Evolutionary conservation across 2,113 vertebrate species (phyloP).

Genomic region (Elgaria multicarinata): DNA sequence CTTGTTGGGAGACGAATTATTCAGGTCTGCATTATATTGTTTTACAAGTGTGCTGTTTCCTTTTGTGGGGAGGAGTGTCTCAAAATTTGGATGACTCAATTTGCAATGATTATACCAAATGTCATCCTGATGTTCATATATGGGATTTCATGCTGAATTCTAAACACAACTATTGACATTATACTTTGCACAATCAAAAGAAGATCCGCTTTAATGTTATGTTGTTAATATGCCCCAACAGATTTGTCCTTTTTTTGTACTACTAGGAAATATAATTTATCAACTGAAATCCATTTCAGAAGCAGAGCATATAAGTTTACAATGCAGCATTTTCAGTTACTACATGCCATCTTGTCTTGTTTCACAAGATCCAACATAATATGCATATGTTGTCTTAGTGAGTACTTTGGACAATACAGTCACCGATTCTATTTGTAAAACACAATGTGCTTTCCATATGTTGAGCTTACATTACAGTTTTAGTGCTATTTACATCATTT

Average conservation of each 20-base stretch:
- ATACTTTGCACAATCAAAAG: background rate
- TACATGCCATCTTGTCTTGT: background rate
- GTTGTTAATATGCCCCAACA: accelerated
- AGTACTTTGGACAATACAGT: background rate
- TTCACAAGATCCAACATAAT: background rate
- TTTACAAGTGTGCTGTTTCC: background rate
- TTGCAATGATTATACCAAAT: background rate
- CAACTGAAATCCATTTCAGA: background rate
- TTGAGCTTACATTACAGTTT: background rate
- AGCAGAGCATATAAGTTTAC: background rate
- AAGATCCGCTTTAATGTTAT: background rate
- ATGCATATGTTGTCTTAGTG: background rate
- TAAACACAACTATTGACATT: background rate
- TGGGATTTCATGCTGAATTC: background rate
- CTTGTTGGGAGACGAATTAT: background rate
- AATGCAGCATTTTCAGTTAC: background rate
- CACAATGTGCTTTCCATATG: background rate
- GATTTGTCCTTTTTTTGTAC: background rate
- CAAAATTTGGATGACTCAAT: background rate
- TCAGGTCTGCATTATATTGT: background rate
- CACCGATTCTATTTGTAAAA: background rate
- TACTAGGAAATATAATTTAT: accelerated
- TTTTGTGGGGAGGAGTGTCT: background rate
- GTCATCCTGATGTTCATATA: background rate
- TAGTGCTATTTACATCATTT: background rate